Percentiles rank a stretch among this genome's conserved stretches.
These are phyloP conservation scores for Timema cristinae DNA, from an alignment of 2,888 invertebrate genomes.

Conservation along the genomic window DNA sequence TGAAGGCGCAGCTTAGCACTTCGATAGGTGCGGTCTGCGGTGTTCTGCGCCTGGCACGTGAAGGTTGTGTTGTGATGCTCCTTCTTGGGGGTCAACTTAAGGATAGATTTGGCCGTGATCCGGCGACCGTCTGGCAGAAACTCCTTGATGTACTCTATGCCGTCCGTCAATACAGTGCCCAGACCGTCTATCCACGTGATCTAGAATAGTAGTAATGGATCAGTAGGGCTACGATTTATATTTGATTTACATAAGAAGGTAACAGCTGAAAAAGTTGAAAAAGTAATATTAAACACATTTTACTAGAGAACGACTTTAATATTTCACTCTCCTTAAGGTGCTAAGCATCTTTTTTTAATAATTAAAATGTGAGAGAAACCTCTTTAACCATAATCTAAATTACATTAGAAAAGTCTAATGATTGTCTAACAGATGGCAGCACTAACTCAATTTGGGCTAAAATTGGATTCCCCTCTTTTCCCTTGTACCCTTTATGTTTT, in stretches of 20 bases:
- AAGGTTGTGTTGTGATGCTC: constrained; percentile 88
- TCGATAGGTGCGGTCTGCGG: constrained; percentile 81
- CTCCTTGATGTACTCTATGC: constrained; percentile 73
- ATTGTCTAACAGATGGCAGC: too few relatives aligned
- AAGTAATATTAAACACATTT: too few relatives aligned
- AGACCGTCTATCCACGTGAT: constrained; percentile 91
- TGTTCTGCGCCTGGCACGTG: constrained; percentile 89
- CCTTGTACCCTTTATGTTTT: too few relatives aligned
- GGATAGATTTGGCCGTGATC: constrained; percentile 77
- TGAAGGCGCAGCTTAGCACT: constrained; percentile 76
- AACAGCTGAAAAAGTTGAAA: too few relatives aligned
- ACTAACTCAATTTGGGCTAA: too few relatives aligned
- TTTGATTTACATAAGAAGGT: background rate
- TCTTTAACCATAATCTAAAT: too few relatives aligned
- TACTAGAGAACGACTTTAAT: too few relatives aligned
- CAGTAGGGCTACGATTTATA: constrained; percentile 20
- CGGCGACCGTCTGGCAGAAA: constrained; percentile 70
- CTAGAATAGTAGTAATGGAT: constrained; percentile 45
- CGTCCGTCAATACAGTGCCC: constrained; percentile 76
- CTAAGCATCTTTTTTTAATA: too few relatives aligned
- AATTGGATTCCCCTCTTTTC: too few relatives aligned
- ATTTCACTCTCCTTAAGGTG: too few relatives aligned
- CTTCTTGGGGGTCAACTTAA: constrained; percentile 79
- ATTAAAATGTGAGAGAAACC: too few relatives aligned
- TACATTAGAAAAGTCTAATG: too few relatives aligned